Evolutionary conservation across 2,888 invertebrate species (phyloP), one percentile per base, ranked within the genome.

Genomic region (Meandrusa payeni): DNA sequence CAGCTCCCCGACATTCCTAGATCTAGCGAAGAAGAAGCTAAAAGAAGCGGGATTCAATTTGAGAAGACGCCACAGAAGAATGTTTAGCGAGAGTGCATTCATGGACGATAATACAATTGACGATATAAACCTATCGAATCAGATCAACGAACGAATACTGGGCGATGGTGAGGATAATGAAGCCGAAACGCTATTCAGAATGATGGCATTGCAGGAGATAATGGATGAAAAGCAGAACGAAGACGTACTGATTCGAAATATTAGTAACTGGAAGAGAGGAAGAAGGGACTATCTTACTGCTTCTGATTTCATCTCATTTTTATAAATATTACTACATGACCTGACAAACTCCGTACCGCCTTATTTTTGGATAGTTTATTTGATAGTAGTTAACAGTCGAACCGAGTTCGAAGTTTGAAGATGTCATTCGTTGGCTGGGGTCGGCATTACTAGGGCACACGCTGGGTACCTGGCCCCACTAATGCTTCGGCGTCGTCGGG

Each of bases 21-120:
- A 76, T 52, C 49, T 82, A 5, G 86, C 85, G 0, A 85, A 83
- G 43, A 79, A 69, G 38, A 85, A 85, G 47, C 58, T 86, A 0
- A 53, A 43, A 5, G 76, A 79, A 46, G 75, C 74, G 0, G 81
- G 83, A 0, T 69, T 76, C n/a, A 52, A 60, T 1, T 59, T 69
- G 1, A 55, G 71, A 36, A 57, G 68, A 5, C 54, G 31, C 1
- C 44, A 52, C 0, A 41, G 59, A 12, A 48, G 56, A n/a, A 26
- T 41, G 0, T 38, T 52, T 0, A 43, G 57, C 0, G 50, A 47
- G 0, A 61, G 2, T 1, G 58, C 54, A 17, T 19, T 43, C 0
- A 20, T 79, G 2, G 78, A 83, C 13, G 83, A 85, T 31, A 60
- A 53, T 19, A 57, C 64, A 0, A 67, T 85, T 46, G 85, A 86